phyloP scores from a whole-genome alignment of 2,113 vertebrate genomes.

The Corythoichthys haematopterus region DNA sequence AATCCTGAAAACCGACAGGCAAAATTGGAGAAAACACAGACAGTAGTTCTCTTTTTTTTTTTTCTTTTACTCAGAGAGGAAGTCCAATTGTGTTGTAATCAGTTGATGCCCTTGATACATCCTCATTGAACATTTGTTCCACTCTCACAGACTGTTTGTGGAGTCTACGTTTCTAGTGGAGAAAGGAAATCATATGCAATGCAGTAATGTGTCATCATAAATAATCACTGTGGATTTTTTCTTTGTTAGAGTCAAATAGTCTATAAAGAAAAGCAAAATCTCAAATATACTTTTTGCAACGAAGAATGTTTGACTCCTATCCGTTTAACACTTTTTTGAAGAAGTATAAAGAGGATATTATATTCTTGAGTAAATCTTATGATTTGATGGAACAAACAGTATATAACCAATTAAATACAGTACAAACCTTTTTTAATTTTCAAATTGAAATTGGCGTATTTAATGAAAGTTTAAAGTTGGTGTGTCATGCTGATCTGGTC shows the following conservation, averaged over 20 bases:
- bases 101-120: conserved; percentile 4
- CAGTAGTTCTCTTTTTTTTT: conserved; percentile 36
- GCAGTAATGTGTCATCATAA: background rate
- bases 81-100: conserved; percentile 48
- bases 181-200: background rate
- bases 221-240: background rate
- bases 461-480: background rate
- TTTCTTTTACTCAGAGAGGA: conserved; percentile 27
- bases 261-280: background rate
- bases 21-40: conserved; percentile 33
- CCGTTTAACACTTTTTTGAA: background rate
- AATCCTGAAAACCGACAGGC: conserved; percentile 13
- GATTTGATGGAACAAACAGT: background rate
- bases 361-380: background rate
- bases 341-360: background rate
- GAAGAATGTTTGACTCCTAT: background rate
- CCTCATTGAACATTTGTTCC: background rate
- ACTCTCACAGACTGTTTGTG: background rate
- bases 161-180: background rate
- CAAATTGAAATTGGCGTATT: background rate
- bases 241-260: no score
- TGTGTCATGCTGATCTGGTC: conserved; percentile 5
- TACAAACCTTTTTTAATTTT: background rate
- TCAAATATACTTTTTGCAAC: background rate
- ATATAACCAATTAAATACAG: background rate